phyloP scores from a whole-genome alignment of 37 sponge, comb jelly and placozoan species.

The Spongia lamella region DNA sequence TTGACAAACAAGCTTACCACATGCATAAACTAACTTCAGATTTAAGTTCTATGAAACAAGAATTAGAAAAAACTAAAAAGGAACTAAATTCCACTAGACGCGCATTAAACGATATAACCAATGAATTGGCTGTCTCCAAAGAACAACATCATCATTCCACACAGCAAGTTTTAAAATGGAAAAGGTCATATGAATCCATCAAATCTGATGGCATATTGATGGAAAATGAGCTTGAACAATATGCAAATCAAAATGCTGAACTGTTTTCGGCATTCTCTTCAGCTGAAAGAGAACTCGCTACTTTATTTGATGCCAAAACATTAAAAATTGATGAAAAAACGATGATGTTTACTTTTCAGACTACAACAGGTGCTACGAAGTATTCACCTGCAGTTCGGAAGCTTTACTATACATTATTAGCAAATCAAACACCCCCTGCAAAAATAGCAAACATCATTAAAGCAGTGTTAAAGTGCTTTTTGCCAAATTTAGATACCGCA shows the following conservation, averaged over 20 bases:
- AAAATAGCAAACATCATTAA: background rate
- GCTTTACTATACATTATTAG: conserved; percentile 13
- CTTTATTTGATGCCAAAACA: background rate
- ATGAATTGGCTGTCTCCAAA: background rate
- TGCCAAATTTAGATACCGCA: conserved; percentile 6
- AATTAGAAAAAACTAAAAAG: background rate
- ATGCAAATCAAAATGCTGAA: background rate
- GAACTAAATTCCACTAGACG: background rate
- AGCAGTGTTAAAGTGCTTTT: conserved; percentile 14
- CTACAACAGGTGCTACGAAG: background rate
- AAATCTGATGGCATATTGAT: background rate
- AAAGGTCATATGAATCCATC: background rate
- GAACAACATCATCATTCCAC: background rate
- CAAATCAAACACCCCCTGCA: conserved; percentile 10
- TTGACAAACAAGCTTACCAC: background rate
- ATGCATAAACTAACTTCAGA: background rate
- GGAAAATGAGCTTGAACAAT: conserved; percentile 1
- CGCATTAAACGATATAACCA: conserved; percentile 2
- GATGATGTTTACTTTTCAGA: background rate
- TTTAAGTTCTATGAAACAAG: background rate
- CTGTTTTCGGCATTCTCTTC: conserved; percentile 1
- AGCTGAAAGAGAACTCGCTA: background rate
- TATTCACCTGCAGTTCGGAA: conserved; percentile 12
- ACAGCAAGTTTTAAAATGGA: background rate
- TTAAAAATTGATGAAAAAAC: background rate